Evolutionary conservation across 1,140 invertebrate genomes (phyloP).

Genomic region (Anoplophora glabripennis): DNA sequence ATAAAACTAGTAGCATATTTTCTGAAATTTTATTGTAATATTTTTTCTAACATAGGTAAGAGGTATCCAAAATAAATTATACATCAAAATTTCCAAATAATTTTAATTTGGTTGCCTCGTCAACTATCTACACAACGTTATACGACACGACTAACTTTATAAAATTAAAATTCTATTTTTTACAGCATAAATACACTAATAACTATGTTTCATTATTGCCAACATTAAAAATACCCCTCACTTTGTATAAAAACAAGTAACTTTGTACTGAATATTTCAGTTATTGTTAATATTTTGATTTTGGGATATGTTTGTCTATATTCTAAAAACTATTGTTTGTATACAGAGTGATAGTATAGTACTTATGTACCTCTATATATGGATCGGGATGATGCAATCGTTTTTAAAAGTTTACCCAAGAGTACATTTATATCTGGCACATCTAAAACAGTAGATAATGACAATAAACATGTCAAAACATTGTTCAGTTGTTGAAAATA

Average conservation of each 20-base stretch:
- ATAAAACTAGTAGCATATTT: too few species aligned
- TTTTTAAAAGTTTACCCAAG: slow-evolving; percentile 1
- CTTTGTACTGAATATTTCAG: slow-evolving; percentile 21
- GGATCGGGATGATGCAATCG: slow-evolving; percentile 18
- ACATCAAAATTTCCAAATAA: neutral
- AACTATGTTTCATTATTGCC: slow-evolving; percentile 22
- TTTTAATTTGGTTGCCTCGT: slow-evolving; percentile 10
- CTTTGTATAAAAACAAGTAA: slow-evolving; percentile 30
- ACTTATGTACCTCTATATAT: neutral
- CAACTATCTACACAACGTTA: slow-evolving; percentile 15
- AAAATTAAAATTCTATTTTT: slow-evolving; percentile 25
- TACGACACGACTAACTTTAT: slow-evolving; percentile 20
- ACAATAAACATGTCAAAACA: neutral
- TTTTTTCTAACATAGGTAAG: neutral
- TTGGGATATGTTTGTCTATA: slow-evolving; percentile 28
- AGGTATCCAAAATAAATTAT: slow-evolving; percentile 6
- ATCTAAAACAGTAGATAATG: neutral
- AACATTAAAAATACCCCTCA: slow-evolving; percentile 26
- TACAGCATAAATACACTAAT: neutral
- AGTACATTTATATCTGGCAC: neutral
- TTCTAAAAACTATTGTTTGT: slow-evolving; percentile 20
- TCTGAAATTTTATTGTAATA: neutral
- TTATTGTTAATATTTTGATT: slow-evolving; percentile 8
- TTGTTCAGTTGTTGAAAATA: too few species aligned
- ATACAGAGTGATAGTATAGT: slow-evolving; percentile 28